Evolutionary conservation across 1,140 invertebrate genomes (phyloP).

Genomic region (Helicoverpa zea): DNA sequence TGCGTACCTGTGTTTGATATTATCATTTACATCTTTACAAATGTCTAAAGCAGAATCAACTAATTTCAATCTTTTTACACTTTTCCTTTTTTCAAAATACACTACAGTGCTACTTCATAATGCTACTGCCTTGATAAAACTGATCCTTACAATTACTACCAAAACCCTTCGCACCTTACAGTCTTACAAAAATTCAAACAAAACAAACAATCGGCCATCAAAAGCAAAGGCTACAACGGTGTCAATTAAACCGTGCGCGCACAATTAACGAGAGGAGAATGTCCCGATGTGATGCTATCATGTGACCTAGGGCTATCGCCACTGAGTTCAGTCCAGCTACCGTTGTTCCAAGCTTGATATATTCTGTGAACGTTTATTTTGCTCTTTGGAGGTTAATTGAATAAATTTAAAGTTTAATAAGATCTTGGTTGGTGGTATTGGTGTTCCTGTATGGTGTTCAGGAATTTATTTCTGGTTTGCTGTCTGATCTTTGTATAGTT

Average conservation of each 20-base stretch:
- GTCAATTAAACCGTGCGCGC: conserved; percentile 42
- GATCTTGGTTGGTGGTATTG: conserved; percentile 23
- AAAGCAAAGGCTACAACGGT: conserved; percentile 41
- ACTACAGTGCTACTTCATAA: background rate
- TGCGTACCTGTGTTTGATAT: background rate
- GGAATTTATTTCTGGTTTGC: background rate
- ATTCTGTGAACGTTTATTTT: conserved; percentile 43
- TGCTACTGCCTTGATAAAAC: background rate
- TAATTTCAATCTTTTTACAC: no score
- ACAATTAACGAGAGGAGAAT: conserved; percentile 42
- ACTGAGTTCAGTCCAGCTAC: conserved; percentile 36
- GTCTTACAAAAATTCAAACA: conserved; percentile 1
- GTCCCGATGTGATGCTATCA: conserved; percentile 42
- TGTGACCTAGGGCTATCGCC: conserved; percentile 33
- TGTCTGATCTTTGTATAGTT: background rate
- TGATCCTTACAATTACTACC: background rate
- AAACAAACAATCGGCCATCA: conserved; percentile 40
- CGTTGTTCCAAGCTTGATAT: conserved; percentile 42
- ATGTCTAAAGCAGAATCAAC: no score
- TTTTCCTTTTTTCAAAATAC: no score
- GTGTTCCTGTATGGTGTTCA: conserved; percentile 1
- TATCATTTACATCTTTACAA: no score
- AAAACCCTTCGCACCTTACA: background rate
- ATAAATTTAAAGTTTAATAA: conserved; percentile 44
- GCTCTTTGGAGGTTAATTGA: conserved; percentile 41